Conservation (phyloP, 2,113 vertebrate species). For the Hydrolagus affinis region DNA sequence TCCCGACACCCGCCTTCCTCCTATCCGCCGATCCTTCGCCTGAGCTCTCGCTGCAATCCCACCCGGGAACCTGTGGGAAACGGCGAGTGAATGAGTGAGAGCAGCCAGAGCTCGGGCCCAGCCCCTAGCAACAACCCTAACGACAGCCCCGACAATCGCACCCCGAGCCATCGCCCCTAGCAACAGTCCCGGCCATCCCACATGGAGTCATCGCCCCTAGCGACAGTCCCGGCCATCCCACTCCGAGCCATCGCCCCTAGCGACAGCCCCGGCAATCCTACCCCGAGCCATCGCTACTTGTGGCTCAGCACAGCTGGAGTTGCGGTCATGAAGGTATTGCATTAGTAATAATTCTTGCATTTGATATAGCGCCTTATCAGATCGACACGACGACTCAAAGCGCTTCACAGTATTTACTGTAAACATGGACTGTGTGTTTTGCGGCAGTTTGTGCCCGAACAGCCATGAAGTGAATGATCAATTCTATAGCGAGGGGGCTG, state of each 20-base stretch:
- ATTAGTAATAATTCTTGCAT: not conserved
- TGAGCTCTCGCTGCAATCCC: not conserved
- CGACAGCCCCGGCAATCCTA: not conserved
- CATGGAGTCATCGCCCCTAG: not conserved
- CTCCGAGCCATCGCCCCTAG: not conserved
- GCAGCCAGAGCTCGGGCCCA: no score
- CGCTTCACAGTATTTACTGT: not conserved
- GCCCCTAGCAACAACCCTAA: not conserved
- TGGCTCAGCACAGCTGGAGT: not conserved
- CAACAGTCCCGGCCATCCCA: not conserved
- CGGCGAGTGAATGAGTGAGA: no score
- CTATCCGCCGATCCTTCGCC: not conserved
- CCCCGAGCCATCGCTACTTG: not conserved
- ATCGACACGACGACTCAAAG: not conserved
- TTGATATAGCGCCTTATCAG: not conserved
- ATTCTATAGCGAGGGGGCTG: no score
- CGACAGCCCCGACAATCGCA: conserved; percentile 4
- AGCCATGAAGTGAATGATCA: no score
- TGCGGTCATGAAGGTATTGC: not conserved
- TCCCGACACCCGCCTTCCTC: no score
- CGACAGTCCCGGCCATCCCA: not conserved
- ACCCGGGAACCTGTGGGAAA: no score
- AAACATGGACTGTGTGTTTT: no score
- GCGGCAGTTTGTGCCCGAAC: no score
- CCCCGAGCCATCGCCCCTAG: not conserved